Base-by-base conservation (phyloP, 2,113 vertebrate genomes). In the Felis chaus region DNA sequence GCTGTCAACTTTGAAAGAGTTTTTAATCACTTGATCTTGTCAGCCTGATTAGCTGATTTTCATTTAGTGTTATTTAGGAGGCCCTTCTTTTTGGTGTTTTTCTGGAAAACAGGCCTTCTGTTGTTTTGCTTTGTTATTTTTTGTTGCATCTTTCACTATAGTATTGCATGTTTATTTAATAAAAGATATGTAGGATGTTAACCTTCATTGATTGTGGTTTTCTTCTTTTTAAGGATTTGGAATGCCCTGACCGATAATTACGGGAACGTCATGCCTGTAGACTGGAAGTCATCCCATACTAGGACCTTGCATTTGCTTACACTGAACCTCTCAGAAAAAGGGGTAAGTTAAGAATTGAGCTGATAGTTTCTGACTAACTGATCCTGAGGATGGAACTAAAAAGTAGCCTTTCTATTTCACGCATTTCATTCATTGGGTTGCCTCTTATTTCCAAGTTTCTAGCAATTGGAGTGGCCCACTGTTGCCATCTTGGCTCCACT, bases 191-290 rank as follows among this genome's bases (percentile, higher is more conserved):
- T 3, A 82, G 93, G n/a, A 41, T 95, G 65, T 85, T 87, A 82
- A 53, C 33, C 82, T 61, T 91, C 23, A 12, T 7, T 90, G 95
- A 97, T 78, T 93, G 16, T 87, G 82, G 23, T 66, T 97, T 97
- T 97, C 89, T 95, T 98, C 61, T 45, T 76, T 94, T 98, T 15
- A 95, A 99, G 99, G 98, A 99, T 99, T 94, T 99, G 99, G 99
- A 99, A 99, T 96, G 98, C 99, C 94, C 97, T 99, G 98, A 99
- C 99, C 1, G 99, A 99, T 98, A 99, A 99, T 98, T 99, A 99
- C 31, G 99, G 99, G 93, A 99, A 99, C 0, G 99, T 99, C 96
- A 99, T 99, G 99, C 99, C 99, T 9, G 99, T 99, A 92, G 99
- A 99, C 98, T 99, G 99, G 99, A 99, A 99, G 93, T 99, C 99